Evolutionary conservation across 2,888 invertebrate species (phyloP), one percentile per base, ranked within the genome.

Genomic region (Cerastis rubricosa): DNA sequence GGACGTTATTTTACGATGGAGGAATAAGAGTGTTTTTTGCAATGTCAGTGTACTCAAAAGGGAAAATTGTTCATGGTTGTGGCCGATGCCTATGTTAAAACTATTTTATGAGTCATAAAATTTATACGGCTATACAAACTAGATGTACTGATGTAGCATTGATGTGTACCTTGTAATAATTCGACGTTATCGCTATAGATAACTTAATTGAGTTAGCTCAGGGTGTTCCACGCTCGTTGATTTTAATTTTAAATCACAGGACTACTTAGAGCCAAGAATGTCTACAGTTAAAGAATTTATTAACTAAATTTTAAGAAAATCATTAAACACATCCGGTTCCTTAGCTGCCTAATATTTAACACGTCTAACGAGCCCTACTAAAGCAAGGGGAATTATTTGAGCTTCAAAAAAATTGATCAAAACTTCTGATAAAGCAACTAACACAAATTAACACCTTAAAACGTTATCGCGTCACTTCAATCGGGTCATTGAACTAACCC

Each of bases 391-490:
- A 77, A 66, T 25, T 68, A 45, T 64, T 74, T 71, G 5, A 72
- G 17, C 69, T 76, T n/a, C 8, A 35, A 78, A 75, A 81, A 76
- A 70, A 66, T 68, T 78, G 86, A 88, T 87, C 71, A 65, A 77
- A 74, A 66, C 64, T 65, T 75, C 25, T 70, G 82, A 83, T 86
- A 85, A 80, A 70, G 71, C 68, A 83, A 82, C 80, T 85, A 66
- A 80, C 79, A 85, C 85, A 90, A 91, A 91, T 90, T 91, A 91
- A 89, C 91, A 91, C 92, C 85, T 91, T 86, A 89, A 87, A 86
- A 86, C 71, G 59, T 86, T 88, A 90, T 89, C 88, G 78, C 76
- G 74, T 89, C 86, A 84, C 80, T 83, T 87, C 85, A 85, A 89
- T 89, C 89, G 81, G 91, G 91, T 91, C 90, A 88, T 88, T 90